A percentile compares a stretch with the other conserved stretches of the same genome.
These are phyloP conservation scores for Intoshia linei DNA, from an alignment of 1,140 invertebrate genomes.

Conservation along the genomic window DNA sequence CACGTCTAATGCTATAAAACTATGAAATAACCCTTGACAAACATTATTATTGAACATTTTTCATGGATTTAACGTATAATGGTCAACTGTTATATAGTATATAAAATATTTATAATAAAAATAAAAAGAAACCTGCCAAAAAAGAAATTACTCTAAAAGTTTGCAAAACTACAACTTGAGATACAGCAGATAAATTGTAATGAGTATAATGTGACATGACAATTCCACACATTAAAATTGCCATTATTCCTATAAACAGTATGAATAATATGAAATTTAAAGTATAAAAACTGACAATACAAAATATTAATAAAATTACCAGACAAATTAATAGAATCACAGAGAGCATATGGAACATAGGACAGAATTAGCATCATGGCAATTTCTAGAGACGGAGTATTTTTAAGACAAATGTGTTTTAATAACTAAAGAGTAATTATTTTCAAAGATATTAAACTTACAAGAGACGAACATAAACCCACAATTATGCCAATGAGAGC, in stretches of 20 bases:
- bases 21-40: background rate
- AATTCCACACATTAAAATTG: conserved; percentile 85
- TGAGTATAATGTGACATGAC: conserved; percentile 99
- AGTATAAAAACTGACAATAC: background rate
- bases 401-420: conserved; percentile 1
- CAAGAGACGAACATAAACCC: conserved; percentile 60
- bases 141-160: conserved; percentile 84
- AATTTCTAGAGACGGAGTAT: conserved; percentile 87
- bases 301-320: conserved; percentile 26
- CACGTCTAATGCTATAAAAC: background rate
- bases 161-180: conserved; percentile 93
- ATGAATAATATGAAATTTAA: conserved; percentile 1
- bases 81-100: conserved; percentile 9
- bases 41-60: conserved; percentile 3
- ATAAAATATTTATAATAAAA: background rate
- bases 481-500: conserved; percentile 77
- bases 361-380: conserved; percentile 90
- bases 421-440: background rate
- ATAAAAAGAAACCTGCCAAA: conserved; percentile 45
- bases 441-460: no score
- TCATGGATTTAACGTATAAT: no score
- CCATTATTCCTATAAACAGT: conserved; percentile 59
- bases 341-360: conserved; percentile 79
- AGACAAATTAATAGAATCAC: conserved; percentile 73
- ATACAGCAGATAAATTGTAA: conserved; percentile 80